These are phyloP conservation scores for Girardia tigrina DNA, from an alignment of 2,888 invertebrate species.

Conservation along the genomic window DNA sequence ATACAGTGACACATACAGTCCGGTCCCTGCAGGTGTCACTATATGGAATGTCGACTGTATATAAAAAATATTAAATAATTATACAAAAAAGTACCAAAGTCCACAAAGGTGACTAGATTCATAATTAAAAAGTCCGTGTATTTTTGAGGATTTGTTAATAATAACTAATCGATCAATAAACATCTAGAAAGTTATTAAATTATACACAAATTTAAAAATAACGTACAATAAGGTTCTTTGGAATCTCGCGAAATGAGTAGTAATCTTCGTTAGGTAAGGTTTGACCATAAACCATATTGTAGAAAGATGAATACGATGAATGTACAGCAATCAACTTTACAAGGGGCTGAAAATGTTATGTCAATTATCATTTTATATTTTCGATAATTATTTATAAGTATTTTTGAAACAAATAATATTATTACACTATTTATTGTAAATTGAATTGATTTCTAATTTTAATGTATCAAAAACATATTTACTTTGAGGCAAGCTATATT, in stretches of 20 bases:
- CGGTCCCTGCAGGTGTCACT: too few relatives aligned
- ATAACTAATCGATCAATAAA: constrained; percentile 46
- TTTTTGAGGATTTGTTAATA: constrained; percentile 43
- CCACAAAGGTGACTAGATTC: constrained; percentile 50
- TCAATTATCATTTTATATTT: too few relatives aligned
- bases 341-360: constrained; percentile 44
- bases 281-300: constrained; percentile 43
- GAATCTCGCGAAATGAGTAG: constrained; percentile 45
- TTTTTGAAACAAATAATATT: too few relatives aligned
- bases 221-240: constrained; percentile 44
- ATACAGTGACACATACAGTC: too few relatives aligned
- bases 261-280: constrained; percentile 42
- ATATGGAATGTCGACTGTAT: too few relatives aligned
- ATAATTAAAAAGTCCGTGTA: constrained; percentile 47
- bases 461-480: too few relatives aligned
- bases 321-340: constrained; percentile 44
- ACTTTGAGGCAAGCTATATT: constrained; percentile 44
- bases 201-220: constrained; percentile 21
- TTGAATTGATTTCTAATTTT: too few relatives aligned
- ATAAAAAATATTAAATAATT: too few relatives aligned
- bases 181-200: background rate
- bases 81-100: too few relatives aligned
- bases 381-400: too few relatives aligned
- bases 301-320: constrained; percentile 46
- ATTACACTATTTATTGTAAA: too few relatives aligned